Conservation (phyloP, 2,797 vertebrate genomes). For the Neomorphus geoffroyi region DNA sequence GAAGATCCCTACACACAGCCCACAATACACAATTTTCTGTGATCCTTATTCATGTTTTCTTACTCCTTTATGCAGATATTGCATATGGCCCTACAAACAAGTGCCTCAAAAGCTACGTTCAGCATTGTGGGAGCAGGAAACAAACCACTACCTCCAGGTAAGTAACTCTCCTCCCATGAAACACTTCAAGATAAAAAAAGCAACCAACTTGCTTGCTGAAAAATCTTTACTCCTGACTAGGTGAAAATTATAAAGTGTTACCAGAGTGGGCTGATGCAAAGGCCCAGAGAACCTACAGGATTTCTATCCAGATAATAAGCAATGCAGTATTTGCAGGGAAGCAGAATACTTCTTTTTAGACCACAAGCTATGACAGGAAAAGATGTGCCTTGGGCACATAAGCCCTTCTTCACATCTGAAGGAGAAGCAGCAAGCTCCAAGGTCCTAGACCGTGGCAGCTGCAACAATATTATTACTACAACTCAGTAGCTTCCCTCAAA, state of each 20-base stretch:
- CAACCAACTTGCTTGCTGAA: not conserved
- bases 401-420: not conserved
- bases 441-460: conserved; percentile 45
- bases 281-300: not conserved
- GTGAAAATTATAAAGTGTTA: not conserved
- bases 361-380: not conserved
- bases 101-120: not conserved
- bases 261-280: not conserved
- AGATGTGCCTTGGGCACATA: conserved; percentile 11
- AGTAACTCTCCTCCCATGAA: not conserved
- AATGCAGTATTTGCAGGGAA: not conserved
- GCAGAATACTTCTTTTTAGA: not conserved
- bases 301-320: not conserved
- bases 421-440: conserved; percentile 29
- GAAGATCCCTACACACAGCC: not conserved
- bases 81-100: not conserved
- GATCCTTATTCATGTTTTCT: not conserved
- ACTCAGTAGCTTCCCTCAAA: conserved; percentile 8
- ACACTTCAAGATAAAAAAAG: not conserved
- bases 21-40: not conserved
- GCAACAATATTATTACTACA: conserved; percentile 61
- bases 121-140: not conserved
- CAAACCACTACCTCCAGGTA: conserved; percentile 3
- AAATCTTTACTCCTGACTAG: not conserved
- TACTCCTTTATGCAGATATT: not conserved